Conservation (phyloP, 2,797 vertebrate genomes). For the Clarias platycephalus region DNA sequence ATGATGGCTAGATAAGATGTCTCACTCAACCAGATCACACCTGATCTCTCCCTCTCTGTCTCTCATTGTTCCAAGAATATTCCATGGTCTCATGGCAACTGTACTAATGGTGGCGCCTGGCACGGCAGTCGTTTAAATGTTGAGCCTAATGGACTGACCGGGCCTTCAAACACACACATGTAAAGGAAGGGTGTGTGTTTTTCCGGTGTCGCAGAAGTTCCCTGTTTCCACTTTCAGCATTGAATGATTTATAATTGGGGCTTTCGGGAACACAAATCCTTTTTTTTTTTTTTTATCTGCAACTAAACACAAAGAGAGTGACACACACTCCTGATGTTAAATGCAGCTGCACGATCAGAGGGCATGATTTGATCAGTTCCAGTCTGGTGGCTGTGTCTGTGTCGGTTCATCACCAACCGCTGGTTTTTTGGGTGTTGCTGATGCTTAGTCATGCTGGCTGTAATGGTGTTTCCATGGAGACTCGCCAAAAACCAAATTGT, state of each 20-base stretch:
- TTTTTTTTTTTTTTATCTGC: no score
- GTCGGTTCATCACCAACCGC: conserved; percentile 23
- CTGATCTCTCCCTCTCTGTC: conserved; percentile 27
- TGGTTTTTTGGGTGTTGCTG: conserved; percentile 25
- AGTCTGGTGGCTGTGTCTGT: conserved; percentile 31
- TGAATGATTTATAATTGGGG: neutral
- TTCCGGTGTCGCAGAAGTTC: neutral
- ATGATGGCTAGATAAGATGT: conserved; percentile 3
- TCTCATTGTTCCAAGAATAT: conserved; percentile 54
- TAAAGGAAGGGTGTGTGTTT: conserved; percentile 28
- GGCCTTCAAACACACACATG: conserved; percentile 33
- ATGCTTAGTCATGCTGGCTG: conserved; percentile 33
- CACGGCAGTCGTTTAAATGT: conserved; percentile 19
- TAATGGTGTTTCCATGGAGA: conserved; percentile 55
- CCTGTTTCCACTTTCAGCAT: neutral
- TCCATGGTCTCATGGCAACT: conserved; percentile 56
- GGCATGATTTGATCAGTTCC: conserved; percentile 48
- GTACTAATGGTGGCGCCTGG: conserved; percentile 37
- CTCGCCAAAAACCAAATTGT: conserved; percentile 30
- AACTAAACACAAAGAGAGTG: conserved; percentile 21
- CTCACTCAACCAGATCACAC: neutral
- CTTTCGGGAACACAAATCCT: neutral
- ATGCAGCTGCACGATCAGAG: conserved; percentile 23
- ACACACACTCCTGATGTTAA: conserved; percentile 8
- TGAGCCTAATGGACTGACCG: conserved; percentile 14